Base-by-base conservation (phyloP, 2,113 vertebrate genomes). In the Pedionomus torquatus region DNA sequence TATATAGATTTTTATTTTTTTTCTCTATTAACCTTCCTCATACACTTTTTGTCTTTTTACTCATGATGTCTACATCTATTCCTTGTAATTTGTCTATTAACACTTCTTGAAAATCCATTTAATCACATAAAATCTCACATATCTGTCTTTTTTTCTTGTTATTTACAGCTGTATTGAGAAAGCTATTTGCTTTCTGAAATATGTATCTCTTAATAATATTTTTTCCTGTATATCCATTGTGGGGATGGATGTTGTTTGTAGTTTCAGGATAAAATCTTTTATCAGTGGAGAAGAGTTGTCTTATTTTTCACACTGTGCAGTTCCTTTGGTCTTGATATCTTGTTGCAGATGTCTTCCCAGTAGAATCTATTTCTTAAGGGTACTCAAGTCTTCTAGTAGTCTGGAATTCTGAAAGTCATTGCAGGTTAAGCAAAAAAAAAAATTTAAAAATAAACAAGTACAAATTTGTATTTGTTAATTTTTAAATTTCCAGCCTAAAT, bases 141-240 rank as follows among this genome's bases (percentile, higher is more conserved):
- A 75, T 71, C 1, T 52, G 11, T 57, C 3, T 46, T 35, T 11
- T 10, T 60, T 70, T 33, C 8, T 65, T 46, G 17, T 4, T 54
- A 51, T 31, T 81, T 89, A 25, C 13, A 24, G 1, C 1, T 55
- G 4, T 39, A n/a, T 43, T 72, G 54, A 2, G 19, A 71, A 91
- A 93, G 2, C 4, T 81, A 14, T n/a, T 74, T 89, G 4, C 10
- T 75, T 85, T 76, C 30, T 90, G 17, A 68, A 76, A 71, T 41
- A 14, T 41, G 0, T 57, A 33, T 31, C 10, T 80, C 52, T 7
- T 68, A 35, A 74, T 57, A n/a, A 4, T 0, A 2, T 24, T 35
- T 39, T 43, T 58, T 19, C 7, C 16, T 3, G 10, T 23, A 26
- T 10, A 61, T 16, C 17, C 0, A 2, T 69, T 75, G 8, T 30